Evolutionary conservation across 2,797 vertebrate species (phyloP).

Genomic region (Protosalanx chinensis): DNA sequence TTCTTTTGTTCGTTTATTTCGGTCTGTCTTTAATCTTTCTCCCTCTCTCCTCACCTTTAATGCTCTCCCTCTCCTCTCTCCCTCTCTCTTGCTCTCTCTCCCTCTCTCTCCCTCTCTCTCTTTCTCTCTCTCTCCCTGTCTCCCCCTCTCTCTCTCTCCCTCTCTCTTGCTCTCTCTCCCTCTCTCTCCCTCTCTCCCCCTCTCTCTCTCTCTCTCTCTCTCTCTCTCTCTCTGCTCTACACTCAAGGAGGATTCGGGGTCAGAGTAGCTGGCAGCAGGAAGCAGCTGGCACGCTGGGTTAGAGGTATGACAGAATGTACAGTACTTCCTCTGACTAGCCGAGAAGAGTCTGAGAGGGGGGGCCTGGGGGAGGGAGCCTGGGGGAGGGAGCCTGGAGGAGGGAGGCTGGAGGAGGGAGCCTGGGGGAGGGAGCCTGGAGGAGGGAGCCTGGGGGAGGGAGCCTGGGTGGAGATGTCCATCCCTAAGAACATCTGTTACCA

Average conservation of each 20-base stretch:
- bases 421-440: conserved; percentile 28
- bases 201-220: background rate
- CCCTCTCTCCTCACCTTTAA: conserved; percentile 34
- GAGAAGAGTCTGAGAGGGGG: conserved; percentile 28
- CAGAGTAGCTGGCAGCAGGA: conserved; percentile 50
- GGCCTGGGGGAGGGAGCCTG: conserved; percentile 30
- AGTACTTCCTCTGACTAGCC: conserved; percentile 47
- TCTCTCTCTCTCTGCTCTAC: conserved; percentile 7
- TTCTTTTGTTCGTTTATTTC: conserved; percentile 2
- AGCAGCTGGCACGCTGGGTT: conserved; percentile 56
- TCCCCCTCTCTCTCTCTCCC: conserved; percentile 2
- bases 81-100: conserved; percentile 5
- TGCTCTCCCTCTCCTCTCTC: conserved; percentile 4
- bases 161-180: conserved; percentile 1
- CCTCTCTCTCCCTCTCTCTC: background rate
- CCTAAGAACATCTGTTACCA: conserved; percentile 54
- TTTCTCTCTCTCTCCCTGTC: too few relatives aligned
- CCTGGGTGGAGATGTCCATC: conserved; percentile 40
- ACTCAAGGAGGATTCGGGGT: conserved; percentile 50
- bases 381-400: background rate
- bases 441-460: conserved; percentile 11
- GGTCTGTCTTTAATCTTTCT: conserved; percentile 22
- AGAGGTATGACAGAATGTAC: conserved; percentile 43
- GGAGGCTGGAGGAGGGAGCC: conserved; percentile 7
- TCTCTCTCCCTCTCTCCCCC: conserved; percentile 2